A percentile compares a stretch with the other conserved stretches of the same genome.
These are phyloP conservation scores for Agapostemon virescens DNA, from an alignment of 2,888 invertebrate genomes.

Conservation along the genomic window DNA sequence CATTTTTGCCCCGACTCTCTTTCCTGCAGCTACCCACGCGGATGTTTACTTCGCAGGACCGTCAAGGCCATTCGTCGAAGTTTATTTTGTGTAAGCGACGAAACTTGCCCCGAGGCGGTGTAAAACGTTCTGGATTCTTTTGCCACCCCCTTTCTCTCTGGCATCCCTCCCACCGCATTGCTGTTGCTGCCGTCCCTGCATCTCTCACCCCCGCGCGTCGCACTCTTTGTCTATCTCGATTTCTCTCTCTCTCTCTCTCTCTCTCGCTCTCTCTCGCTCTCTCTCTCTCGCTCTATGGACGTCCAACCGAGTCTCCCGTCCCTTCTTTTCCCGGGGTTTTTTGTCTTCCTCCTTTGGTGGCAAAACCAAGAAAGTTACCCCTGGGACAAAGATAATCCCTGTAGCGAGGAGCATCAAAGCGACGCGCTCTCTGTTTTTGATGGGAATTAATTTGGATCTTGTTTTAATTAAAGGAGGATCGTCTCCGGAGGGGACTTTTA, in stretches of 20 bases:
- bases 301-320: neutral
- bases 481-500: conserved; percentile 43
- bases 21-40: neutral
- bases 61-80: conserved; percentile 62
- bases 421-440: conserved; percentile 57
- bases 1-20: conserved; percentile 56
- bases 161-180: neutral
- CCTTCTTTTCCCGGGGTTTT: conserved; percentile 24
- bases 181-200: neutral
- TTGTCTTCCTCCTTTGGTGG: conserved; percentile 51
- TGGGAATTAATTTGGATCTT: conserved; percentile 63
- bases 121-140: conserved; percentile 62
- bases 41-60: conserved; percentile 27
- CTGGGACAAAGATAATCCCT: conserved; percentile 58
- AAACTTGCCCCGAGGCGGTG: conserved; percentile 55
- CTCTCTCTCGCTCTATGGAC: neutral
- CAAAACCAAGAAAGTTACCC: conserved; percentile 54
- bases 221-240: no score
- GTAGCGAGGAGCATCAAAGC: conserved; percentile 55
- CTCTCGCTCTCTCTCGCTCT: neutral
- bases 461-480: conserved; percentile 61
- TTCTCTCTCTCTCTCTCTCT: neutral
- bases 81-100: conserved; percentile 70
- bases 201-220: neutral
- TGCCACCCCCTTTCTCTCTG: conserved; percentile 31